Percentiles rank a stretch among this genome's conserved stretches.
Evolutionary conservation across 2,797 vertebrate species (phyloP).

Genomic region (Etheostoma perlongum): DNA sequence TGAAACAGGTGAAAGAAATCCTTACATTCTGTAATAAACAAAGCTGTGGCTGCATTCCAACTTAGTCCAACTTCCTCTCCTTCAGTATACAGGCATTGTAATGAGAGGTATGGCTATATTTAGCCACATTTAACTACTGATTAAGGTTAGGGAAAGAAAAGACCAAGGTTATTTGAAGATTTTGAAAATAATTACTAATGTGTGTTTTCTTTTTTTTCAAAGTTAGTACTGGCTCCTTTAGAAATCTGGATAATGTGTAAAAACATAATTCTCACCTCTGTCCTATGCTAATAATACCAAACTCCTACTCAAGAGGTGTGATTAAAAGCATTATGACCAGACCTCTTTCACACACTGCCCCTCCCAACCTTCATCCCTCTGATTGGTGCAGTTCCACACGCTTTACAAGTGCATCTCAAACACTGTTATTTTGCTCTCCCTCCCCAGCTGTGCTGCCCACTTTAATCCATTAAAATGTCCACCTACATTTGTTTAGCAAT

Average conservation of each 20-base stretch:
- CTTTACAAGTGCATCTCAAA: conserved; percentile 35
- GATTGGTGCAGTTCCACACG: conserved; percentile 60
- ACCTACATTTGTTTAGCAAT: conserved; percentile 71
- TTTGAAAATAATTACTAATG: neutral
- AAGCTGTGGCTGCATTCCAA: conserved; percentile 58
- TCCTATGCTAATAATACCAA: conserved; percentile 72
- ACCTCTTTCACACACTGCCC: conserved; percentile 53
- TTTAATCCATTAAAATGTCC: conserved; percentile 76
- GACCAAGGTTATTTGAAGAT: neutral
- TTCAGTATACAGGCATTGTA: conserved; percentile 26
- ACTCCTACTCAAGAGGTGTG: conserved; percentile 73
- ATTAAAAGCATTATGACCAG: conserved; percentile 70
- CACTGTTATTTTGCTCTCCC: conserved; percentile 47
- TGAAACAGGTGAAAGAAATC: conserved; percentile 53
- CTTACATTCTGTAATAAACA: conserved; percentile 30
- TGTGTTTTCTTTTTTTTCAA: neutral
- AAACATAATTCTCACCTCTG: conserved; percentile 48
- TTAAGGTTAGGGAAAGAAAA: neutral
- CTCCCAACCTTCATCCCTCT: conserved; percentile 47
- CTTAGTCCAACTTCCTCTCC: conserved; percentile 60
- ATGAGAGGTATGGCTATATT: neutral
- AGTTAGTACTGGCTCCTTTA: neutral
- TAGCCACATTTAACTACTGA: neutral
- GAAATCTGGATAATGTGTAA: neutral
- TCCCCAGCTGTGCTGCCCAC: conserved; percentile 44